Conservation (phyloP, 2,113 vertebrate species). For the Podiceps cristatus region DNA sequence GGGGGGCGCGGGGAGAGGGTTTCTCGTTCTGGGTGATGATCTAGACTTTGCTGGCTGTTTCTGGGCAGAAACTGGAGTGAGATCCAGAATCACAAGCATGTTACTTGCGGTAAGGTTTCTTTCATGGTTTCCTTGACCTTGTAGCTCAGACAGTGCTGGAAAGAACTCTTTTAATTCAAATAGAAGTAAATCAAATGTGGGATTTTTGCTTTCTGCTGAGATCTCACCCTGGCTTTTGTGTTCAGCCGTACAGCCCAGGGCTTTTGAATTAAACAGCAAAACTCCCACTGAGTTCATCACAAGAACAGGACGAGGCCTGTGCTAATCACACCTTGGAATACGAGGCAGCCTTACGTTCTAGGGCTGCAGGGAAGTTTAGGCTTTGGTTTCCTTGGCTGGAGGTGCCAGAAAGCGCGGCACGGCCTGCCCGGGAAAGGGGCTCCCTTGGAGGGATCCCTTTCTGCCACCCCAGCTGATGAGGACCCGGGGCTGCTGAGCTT, state of each 20-base stretch:
- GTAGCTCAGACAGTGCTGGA: background rate
- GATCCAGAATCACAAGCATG: background rate
- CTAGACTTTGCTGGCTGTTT: background rate
- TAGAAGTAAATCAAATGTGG: background rate
- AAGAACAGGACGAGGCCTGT: background rate
- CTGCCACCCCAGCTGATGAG: background rate
- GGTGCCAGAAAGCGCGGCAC: background rate
- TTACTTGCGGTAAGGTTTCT: background rate
- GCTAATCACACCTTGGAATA: background rate
- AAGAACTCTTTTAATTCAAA: background rate
- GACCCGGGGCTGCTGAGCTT: background rate
- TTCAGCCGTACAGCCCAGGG: background rate
- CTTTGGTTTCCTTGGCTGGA: background rate
- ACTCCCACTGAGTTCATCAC: background rate
- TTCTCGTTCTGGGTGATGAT: background rate
- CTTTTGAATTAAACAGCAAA: background rate
- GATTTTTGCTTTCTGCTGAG: background rate
- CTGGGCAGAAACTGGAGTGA: background rate
- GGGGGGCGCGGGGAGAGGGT: background rate
- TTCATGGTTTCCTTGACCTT: background rate
- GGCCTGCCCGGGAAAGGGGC: background rate
- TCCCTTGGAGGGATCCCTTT: background rate
- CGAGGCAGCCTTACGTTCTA: background rate
- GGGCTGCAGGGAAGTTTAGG: background rate
- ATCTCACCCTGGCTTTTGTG: background rate